phyloP scores from a whole-genome alignment of 2,888 invertebrate genomes.

The Andrena minutula region DNA sequence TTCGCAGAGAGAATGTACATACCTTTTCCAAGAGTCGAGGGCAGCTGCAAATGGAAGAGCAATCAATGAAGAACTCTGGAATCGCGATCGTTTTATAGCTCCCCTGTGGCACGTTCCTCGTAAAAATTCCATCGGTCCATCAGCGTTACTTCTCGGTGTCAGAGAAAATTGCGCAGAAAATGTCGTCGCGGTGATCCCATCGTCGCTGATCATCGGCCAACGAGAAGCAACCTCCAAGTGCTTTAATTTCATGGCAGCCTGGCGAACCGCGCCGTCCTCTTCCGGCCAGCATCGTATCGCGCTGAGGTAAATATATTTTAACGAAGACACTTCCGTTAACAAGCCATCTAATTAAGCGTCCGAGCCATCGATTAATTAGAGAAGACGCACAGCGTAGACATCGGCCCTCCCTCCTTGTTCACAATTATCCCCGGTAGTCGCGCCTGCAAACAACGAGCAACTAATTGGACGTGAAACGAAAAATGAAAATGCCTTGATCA shows the following conservation, averaged over 20 bases:
- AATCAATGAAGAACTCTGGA: conserved; percentile 4
- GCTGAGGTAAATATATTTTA: conserved; percentile 31
- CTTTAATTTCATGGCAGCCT: conserved; percentile 38
- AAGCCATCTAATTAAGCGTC: conserved; percentile 49
- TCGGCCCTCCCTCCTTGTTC: not conserved
- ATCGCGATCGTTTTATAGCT: conserved; percentile 2
- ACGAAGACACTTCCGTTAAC: conserved; percentile 48
- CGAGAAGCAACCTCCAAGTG: conserved; percentile 22
- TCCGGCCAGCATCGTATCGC: not conserved
- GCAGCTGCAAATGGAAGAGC: conserved; percentile 1
- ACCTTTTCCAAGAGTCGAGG: not conserved
- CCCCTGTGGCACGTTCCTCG: not conserved
- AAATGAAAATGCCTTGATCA: not conserved
- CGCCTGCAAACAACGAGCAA: conserved; percentile 8
- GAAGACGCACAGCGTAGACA: conserved; percentile 17
- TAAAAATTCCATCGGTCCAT: conserved; percentile 9
- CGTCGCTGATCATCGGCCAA: not conserved
- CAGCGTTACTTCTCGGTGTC: not conserved
- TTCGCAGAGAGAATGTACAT: not conserved
- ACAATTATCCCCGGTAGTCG: not conserved
- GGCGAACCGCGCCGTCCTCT: not conserved
- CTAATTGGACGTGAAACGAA: conserved; percentile 43
- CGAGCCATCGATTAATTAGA: conserved; percentile 52
- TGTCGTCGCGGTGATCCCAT: not conserved
- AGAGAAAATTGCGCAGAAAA: not conserved